Evolutionary conservation across 2,888 invertebrate genomes (phyloP), one percentile per base, ranked within the genome.

Genomic region (Calliopum simillimum): DNA sequence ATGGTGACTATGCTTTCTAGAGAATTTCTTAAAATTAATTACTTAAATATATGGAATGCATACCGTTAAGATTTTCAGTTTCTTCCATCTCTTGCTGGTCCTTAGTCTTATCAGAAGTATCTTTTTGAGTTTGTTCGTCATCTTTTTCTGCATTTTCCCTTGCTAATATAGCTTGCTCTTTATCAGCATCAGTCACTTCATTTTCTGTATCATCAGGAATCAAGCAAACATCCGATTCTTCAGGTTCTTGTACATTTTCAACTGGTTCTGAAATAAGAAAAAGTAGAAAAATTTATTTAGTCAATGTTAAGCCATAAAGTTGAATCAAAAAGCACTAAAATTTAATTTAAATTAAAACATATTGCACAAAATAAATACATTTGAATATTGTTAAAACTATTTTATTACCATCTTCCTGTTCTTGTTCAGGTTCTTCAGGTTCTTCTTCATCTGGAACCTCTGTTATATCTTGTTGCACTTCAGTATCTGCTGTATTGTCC

Each of bases 151-250:
- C 85, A 74, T 85, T 83, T 78, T 85, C 85, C 2, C 85, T 80
- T 0, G 85, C 85, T 67, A 82, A 74, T 55, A 84, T 80, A 0
- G 90, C 91, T 70, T 88, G 89, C 64, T 90, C 89, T 78, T 91
- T 91, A 77, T 92, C 92, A 1, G 90, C 91, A 76, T 91, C 91
- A 0, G 91, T 90, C 73, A 91, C 89, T 79, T 90, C 90, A 0
- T 79, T 82, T 71, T 91, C 87, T 71, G 91, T 90, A 0, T 90
- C 91, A 78, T 92, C 92, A 0, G 92, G 92, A 73, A 92, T 87
- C 5, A 92, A 87, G 71, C 91, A 92, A 8, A 92, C 87, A 78
- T 91, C 91, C 76, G 92, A 91, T 59, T 90, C 91, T 14, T 91
- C 91, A 0, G 84, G 83, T 71, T 84, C 83, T 71, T 86, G 80